Evolutionary conservation across 1,140 invertebrate genomes (phyloP).

Genomic region (Acyrthosiphon pisum): DNA sequence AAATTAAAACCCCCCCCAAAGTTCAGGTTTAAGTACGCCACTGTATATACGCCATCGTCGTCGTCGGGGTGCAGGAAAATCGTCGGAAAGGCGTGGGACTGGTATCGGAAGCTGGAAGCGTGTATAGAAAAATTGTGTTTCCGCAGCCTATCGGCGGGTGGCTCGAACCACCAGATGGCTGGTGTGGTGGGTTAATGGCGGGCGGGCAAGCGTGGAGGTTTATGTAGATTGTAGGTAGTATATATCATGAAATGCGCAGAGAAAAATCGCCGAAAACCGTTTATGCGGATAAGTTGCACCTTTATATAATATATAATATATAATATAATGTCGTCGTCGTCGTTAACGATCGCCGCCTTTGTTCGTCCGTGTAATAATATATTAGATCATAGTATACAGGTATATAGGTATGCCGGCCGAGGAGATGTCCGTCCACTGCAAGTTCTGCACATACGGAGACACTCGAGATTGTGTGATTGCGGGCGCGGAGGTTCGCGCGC

Average conservation of each 20-base stretch:
- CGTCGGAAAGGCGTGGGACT: constrained; percentile 7
- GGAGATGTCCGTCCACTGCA: not conserved
- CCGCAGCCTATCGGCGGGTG: constrained; percentile 28
- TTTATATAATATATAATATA: not conserved
- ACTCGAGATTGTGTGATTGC: too few relatives aligned
- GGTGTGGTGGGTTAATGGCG: not conserved
- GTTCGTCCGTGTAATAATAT: not conserved
- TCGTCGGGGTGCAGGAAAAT: not conserved
- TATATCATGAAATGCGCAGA: not conserved
- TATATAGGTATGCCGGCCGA: not conserved
- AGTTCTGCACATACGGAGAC: too few relatives aligned
- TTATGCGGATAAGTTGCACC: not conserved
- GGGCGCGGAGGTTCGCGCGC: too few relatives aligned
- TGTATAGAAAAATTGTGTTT: constrained; percentile 44
- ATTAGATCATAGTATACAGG: not conserved
- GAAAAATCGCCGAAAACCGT: constrained; percentile 16
- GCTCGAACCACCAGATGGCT: not conserved
- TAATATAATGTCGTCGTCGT: not conserved
- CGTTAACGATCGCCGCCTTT: not conserved
- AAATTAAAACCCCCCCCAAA: too few relatives aligned
- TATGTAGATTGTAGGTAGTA: not conserved
- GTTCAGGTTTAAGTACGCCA: too few relatives aligned
- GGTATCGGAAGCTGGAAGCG: not conserved
- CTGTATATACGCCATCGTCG: too few relatives aligned
- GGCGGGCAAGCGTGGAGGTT: too few relatives aligned